Conservation (phyloP, 2,797 vertebrate species). For the Galagoides demidoff region DNA sequence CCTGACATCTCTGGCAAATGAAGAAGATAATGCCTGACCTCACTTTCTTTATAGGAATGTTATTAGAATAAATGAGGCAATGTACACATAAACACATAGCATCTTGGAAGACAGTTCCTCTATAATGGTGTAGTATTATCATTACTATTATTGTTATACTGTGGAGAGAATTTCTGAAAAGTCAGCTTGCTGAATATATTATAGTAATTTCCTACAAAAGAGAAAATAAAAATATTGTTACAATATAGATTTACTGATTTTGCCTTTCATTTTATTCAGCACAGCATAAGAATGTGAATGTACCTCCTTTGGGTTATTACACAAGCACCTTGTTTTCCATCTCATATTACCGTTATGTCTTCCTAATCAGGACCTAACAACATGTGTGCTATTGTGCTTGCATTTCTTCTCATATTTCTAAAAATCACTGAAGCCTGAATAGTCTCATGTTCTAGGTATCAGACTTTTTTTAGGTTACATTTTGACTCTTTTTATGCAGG, state of each 20-base stretch:
- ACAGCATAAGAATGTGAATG: neutral
- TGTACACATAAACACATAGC: neutral
- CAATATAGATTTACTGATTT: conserved; percentile 51
- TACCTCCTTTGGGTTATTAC: neutral
- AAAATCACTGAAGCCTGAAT: neutral
- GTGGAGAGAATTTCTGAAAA: conserved; percentile 51
- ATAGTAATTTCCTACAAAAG: conserved; percentile 5
- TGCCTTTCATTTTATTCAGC: conserved; percentile 53
- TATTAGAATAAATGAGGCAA: conserved; percentile 22
- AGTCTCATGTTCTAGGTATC: neutral
- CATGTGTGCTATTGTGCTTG: neutral
- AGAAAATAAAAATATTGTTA: conserved; percentile 46
- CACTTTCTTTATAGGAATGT: neutral
- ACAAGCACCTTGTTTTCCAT: neutral
- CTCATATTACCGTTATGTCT: neutral
- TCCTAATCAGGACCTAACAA: neutral
- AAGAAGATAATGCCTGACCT: neutral
- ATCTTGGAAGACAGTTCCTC: conserved; percentile 34
- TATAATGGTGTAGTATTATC: conserved; percentile 12
- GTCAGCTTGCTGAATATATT: conserved; percentile 48
- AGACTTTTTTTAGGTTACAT: neutral
- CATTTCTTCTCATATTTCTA: neutral
- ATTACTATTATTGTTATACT: conserved; percentile 45
- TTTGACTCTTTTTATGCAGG: neutral
- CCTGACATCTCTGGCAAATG: neutral